These are phyloP conservation scores for Ursus arctos DNA, from an alignment of 2,113 vertebrate species.

Conservation along the genomic window DNA sequence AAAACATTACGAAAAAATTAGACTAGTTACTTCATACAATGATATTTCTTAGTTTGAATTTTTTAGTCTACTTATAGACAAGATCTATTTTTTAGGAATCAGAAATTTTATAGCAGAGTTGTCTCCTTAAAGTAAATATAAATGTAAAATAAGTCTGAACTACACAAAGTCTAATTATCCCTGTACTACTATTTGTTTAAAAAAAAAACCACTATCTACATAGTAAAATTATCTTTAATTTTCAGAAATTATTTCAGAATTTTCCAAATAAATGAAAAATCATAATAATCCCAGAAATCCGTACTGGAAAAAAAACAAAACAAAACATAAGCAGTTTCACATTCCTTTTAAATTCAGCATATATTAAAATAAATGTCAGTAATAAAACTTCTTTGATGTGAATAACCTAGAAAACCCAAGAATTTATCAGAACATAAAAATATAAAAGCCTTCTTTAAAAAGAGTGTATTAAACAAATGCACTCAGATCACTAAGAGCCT, in stretches of 20 bases:
- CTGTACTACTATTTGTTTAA: not conserved
- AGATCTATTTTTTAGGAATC: not conserved
- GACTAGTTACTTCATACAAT: not conserved
- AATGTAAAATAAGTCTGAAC: not conserved
- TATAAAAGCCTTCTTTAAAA: constrained; percentile 2
- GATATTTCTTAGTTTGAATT: constrained; percentile 29
- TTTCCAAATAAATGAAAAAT: constrained; percentile 63
- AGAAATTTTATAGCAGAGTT: constrained; percentile 49
- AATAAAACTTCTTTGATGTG: constrained; percentile 6
- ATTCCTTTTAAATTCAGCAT: constrained; percentile 27
- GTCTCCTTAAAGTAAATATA: not conserved
- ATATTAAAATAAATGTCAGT: constrained; percentile 51
- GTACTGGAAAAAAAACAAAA: not conserved
- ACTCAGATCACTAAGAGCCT: not conserved
- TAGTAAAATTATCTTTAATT: constrained; percentile 8
- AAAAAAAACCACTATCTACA: not conserved
- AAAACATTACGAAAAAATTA: constrained; percentile 52
- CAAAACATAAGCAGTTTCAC: not conserved
- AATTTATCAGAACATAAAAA: constrained; percentile 47
- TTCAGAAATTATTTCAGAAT: constrained; percentile 54
- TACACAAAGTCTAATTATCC: not conserved
- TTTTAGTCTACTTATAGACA: constrained; percentile 30
- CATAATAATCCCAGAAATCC: not conserved
- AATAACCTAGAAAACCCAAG: constrained; percentile 46
- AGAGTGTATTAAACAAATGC: not conserved